Conservation (phyloP, 2,888 invertebrate species). For the Pecten maximus region DNA sequence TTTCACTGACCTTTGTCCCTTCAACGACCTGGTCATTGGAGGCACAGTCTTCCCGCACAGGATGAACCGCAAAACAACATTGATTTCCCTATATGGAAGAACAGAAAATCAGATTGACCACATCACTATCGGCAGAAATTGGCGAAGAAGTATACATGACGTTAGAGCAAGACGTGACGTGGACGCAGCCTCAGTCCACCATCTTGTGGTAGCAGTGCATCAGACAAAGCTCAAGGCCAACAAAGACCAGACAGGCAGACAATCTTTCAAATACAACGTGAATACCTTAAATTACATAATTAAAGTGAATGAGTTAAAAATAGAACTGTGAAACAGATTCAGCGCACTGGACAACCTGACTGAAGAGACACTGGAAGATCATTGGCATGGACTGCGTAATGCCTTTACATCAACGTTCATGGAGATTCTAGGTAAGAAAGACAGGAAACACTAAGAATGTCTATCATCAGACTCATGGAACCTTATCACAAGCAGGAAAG, state of each 20-base stretch:
- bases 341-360: background rate
- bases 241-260: background rate
- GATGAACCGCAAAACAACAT: constrained; percentile 53
- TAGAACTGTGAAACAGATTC: background rate
- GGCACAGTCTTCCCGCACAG: constrained; percentile 46
- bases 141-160: constrained; percentile 33
- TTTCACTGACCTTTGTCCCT: too few species aligned
- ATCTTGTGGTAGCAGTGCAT: constrained; percentile 27
- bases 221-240: constrained; percentile 28
- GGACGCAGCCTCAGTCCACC: constrained; percentile 38
- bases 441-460: too few species aligned
- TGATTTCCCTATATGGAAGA: constrained; percentile 52
- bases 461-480: too few species aligned
- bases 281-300: background rate
- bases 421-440: too few species aligned
- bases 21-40: constrained; percentile 41
- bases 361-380: background rate
- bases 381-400: background rate
- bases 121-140: constrained; percentile 41
- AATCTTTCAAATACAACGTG: background rate
- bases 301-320: background rate
- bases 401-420: background rate
- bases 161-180: constrained; percentile 14
- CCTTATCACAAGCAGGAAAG: too few species aligned
- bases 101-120: constrained; percentile 58